Base-by-base conservation (phyloP, 2,797 vertebrate genomes). In the Sebastes matsubarae region DNA sequence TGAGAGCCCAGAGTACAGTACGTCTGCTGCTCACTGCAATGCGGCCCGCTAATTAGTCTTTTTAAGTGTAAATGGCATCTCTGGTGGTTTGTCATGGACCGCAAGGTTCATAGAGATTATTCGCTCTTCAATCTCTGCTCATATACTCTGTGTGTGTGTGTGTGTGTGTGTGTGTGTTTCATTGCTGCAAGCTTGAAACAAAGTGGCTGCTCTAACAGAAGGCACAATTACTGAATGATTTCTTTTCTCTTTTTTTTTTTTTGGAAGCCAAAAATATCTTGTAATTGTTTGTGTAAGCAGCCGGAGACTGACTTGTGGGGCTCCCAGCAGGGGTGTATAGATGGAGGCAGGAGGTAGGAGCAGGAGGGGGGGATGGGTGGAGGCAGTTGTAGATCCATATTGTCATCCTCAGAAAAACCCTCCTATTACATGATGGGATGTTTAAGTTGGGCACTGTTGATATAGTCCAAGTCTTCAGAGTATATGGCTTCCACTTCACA, bases 231-330 rank as follows among this genome's bases (percentile, higher is more conserved):
- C 57, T 55, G 34, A 74, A 57, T 72, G 54, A 66, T 73, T n/a
- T 81, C 12, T 70, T 68, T 64, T 81, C 14, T 70, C 55, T 64
- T 50, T 69, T 57, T 75, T 63, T 77, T 54, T 81, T 84, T 75
- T 57, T 27, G 58, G 29, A 78, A 65, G 65, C 72, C 87, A 83
- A 78, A 91, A 91, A 87, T 85, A 85, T 84, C 78, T 77, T 75
- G 65, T 88, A 92, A 92, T 90, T 91, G 89, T 90, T 92, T 89
- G 89, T 91, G 81, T 89, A 91, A 92, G 92, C 87, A 89, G 88
- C 82, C 82, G 77, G 79, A 78, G 76, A 84, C 73, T 80, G 68
- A 77, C 69, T 86, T 46, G 54, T 61, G 60, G 60, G 79, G 80
- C 54, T 85, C 88, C 87, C 90, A 85, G 83, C 85, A 79, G 87